Percentiles rank a stretch among this genome's conserved stretches.
Conservation (phyloP, 2,888 invertebrate species). For the Corbicula japonica region DNA sequence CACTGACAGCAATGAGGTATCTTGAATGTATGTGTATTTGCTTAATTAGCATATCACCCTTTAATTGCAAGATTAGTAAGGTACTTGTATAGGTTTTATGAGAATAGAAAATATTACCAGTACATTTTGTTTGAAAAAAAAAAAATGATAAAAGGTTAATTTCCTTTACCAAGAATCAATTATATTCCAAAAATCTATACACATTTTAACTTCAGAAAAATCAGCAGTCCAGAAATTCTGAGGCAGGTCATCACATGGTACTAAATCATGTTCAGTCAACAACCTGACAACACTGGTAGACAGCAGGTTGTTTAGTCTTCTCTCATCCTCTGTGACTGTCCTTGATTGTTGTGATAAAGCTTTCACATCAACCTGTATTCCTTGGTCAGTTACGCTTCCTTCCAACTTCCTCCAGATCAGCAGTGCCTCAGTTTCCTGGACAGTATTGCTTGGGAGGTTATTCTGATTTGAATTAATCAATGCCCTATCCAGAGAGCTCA, state of each 20-base stretch:
- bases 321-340: conserved; percentile 24
- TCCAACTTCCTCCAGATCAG: too few relatives aligned
- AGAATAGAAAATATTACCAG: too few relatives aligned
- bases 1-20: too few relatives aligned
- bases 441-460: too few relatives aligned
- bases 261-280: conserved; percentile 38
- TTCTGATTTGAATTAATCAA: too few relatives aligned
- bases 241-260: conserved; percentile 54
- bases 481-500: too few relatives aligned
- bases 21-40: too few relatives aligned
- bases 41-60: too few relatives aligned
- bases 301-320: conserved; percentile 31
- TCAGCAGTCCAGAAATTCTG: conserved; percentile 62
- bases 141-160: neutral
- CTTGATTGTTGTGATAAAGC: neutral
- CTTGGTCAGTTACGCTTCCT: conserved; percentile 6
- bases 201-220: conserved; percentile 53
- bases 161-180: conserved; percentile 52
- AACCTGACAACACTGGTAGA: conserved; percentile 45
- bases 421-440: too few relatives aligned
- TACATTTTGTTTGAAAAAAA: neutral
- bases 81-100: too few relatives aligned
- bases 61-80: too few relatives aligned
- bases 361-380: conserved; percentile 15
- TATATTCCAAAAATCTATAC: conserved; percentile 46